Conservation (phyloP, 2,888 invertebrate species). For the Empis livida region DNA sequence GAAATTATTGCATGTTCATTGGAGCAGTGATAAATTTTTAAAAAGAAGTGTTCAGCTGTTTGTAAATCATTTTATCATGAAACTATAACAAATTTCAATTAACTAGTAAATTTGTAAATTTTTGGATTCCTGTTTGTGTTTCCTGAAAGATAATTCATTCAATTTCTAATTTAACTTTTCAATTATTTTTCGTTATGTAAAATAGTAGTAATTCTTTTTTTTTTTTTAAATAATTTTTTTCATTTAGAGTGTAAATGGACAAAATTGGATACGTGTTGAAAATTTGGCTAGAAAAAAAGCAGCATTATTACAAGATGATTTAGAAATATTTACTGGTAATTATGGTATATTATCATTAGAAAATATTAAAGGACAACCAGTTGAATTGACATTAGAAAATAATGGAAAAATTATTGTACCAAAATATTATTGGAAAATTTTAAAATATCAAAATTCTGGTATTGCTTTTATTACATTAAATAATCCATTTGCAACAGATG, state of each 20-base stretch:
- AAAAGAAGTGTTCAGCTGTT: too few relatives aligned
- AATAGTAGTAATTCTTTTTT: too few relatives aligned
- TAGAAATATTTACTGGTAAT: constrained; percentile 35
- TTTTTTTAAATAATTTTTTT: not conserved
- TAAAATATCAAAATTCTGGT: constrained; percentile 28
- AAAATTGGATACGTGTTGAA: constrained; percentile 38
- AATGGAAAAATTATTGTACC: constrained; percentile 32
- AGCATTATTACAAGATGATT: constrained; percentile 19
- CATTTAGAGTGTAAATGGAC: constrained; percentile 26
- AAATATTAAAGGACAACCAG: constrained; percentile 22
- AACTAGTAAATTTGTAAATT: too few relatives aligned
- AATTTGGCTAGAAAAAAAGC: constrained; percentile 30
- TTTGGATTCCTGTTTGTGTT: too few relatives aligned
- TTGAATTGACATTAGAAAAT: constrained; percentile 29
- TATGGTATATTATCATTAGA: constrained; percentile 29
- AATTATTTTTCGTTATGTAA: too few relatives aligned
- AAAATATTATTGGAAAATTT: constrained; percentile 36
- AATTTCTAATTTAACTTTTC: too few relatives aligned
- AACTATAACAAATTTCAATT: too few relatives aligned
- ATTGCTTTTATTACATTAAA: constrained; percentile 38
- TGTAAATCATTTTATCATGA: too few relatives aligned
- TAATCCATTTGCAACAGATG: constrained; percentile 31
- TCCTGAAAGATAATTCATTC: too few relatives aligned
- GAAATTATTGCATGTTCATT: too few relatives aligned
- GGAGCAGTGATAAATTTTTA: too few relatives aligned